Evolutionary conservation across 2,113 vertebrate genomes (phyloP), one percentile per base, ranked within the genome.

Genomic region (Tinamus guttatus): DNA sequence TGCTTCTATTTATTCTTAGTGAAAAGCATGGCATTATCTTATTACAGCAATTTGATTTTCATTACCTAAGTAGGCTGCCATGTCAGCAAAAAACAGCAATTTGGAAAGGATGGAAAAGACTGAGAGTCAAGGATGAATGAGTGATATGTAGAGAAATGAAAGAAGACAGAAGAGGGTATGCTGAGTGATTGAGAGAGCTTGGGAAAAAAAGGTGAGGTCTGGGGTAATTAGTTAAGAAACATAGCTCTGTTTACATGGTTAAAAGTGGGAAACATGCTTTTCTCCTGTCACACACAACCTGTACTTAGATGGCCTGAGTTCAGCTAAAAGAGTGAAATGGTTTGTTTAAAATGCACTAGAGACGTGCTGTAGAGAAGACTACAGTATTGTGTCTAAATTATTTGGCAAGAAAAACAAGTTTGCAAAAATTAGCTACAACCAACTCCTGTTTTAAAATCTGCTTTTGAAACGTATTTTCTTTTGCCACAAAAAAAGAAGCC

Each of bases 31-130:
- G 86, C 71, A 92, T 96, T 96, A 93, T 94, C 95, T 97, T 77
- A 92, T 92, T 95, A 93, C 74, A 82, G 81, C 89, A 95, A 89
- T 94, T 96, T 96, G 81, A 96, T 96, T 97, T 96, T 92, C 83
- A 93, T 96, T 96, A 96, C 89, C 86, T 93, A 87, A 85, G 74
- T 59, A 86, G 92, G 70, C 43, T 94, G 94, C 90, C 81, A 78
- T 84, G 86, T 93, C 86, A 95, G 95, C 94, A 90, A 94, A 95
- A 92, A 49, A 7, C 65, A 90, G 81, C 90, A 90, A 82, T 89
- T 95, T 96, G 90, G 94, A 96, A 89, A 92, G 90, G 82, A 89
- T 74, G 77, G 74, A 90, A 96, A 94, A 88, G 63, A 40, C 65
- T 45, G 54, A 7, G 1, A 90, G 80, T 81, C 90, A 63, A 58